Conservation (phyloP, 2,113 vertebrate genomes). For the Proterorhinus semilunaris region DNA sequence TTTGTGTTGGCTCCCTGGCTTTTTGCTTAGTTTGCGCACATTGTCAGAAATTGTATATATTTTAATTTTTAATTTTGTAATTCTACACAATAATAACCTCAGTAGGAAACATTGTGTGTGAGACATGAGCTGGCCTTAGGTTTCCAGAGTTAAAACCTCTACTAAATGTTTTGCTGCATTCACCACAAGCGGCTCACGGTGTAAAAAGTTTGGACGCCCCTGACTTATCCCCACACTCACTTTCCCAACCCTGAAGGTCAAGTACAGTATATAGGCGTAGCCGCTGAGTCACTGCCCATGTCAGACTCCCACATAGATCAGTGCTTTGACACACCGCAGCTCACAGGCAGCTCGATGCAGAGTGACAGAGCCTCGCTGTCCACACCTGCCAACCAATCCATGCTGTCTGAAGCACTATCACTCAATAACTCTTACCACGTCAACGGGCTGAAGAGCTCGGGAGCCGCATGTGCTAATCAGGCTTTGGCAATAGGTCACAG, state of each 20-base stretch:
- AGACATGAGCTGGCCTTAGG: too few species aligned
- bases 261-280: constrained; percentile 24
- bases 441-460: constrained; percentile 17
- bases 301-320: constrained; percentile 32
- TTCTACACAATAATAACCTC: too few species aligned
- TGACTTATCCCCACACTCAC: not conserved
- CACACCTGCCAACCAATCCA: constrained; percentile 61
- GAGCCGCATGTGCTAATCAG: constrained; percentile 14
- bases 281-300: constrained; percentile 36
- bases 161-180: too few species aligned
- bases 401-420: constrained; percentile 49
- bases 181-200: too few species aligned
- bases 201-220: too few species aligned
- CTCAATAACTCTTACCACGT: constrained; percentile 51
- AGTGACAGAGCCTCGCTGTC: constrained; percentile 53
- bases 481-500: constrained; percentile 13
- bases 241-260: constrained; percentile 46
- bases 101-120: too few species aligned
- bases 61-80: too few species aligned
- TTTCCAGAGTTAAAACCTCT: too few species aligned
- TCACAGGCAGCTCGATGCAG: constrained; percentile 44
- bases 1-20: too few species aligned
- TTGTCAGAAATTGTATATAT: too few species aligned
- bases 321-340: constrained; percentile 37
- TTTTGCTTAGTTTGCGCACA: too few species aligned